phyloP scores from a whole-genome alignment of 1,140 invertebrate genomes.

The Rhagoletis zephyria region DNA sequence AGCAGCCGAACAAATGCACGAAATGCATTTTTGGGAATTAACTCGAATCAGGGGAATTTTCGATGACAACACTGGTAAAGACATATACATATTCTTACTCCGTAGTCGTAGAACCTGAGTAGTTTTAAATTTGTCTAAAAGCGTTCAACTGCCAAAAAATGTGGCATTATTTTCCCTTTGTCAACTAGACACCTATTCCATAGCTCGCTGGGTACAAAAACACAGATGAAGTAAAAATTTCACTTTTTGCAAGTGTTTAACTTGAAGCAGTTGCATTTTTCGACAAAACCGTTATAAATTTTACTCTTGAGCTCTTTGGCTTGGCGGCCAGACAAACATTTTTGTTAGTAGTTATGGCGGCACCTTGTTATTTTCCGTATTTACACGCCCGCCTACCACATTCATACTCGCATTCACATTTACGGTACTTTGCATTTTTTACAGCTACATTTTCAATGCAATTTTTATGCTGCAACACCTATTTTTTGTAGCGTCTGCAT shows the following conservation, averaged over 20 bases:
- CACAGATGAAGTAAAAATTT: neutral
- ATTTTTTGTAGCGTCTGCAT: conserved; percentile 38
- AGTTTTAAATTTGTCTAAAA: no score
- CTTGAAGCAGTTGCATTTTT: conserved; percentile 1
- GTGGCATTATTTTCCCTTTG: no score
- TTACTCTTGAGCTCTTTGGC: conserved; percentile 23
- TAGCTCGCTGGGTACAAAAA: neutral
- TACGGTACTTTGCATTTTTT: conserved; percentile 1
- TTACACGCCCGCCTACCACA: neutral
- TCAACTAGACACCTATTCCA: neutral
- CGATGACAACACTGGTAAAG: no score
- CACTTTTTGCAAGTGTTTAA: neutral
- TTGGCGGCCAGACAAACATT: conserved; percentile 22
- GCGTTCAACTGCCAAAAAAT: no score
- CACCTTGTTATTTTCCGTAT: neutral
- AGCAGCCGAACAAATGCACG: no score
- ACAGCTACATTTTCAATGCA: conserved; percentile 43
- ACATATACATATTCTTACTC: no score
- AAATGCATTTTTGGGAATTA: no score
- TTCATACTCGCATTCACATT: neutral
- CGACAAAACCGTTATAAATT: conserved; percentile 45
- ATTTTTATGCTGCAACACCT: conserved; percentile 51
- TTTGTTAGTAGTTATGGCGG: neutral
- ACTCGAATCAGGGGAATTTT: no score
- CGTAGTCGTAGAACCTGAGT: no score